Evolutionary conservation across 2,888 invertebrate genomes (phyloP).

Genomic region (Eledona agricola): DNA sequence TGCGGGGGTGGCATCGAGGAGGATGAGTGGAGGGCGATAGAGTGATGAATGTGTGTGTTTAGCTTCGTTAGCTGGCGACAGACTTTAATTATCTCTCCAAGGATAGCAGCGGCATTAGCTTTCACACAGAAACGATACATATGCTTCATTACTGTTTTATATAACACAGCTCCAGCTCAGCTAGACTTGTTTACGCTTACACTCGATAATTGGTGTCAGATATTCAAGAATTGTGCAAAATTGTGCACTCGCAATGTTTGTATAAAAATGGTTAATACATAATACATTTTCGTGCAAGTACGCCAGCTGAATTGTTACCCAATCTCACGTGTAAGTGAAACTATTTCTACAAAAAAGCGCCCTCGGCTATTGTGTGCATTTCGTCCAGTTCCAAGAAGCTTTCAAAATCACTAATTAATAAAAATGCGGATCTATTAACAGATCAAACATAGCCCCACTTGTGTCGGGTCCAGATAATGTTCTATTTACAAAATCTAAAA

Average conservation of each 20-base stretch:
- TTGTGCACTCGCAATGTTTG: too few species aligned
- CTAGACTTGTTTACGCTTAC: conserved; percentile 42
- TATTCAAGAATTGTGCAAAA: too few species aligned
- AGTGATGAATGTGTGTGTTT: conserved; percentile 59
- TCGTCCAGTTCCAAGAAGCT: conserved; percentile 33
- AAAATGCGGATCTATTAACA: conserved; percentile 28
- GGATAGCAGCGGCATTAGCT: conserved; percentile 55
- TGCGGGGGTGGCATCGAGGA: conserved; percentile 38
- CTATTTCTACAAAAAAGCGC: too few species aligned
- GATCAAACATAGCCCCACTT: conserved; percentile 24
- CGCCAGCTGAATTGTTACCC: too few species aligned
- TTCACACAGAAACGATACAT: conserved; percentile 40
- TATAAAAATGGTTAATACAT: too few species aligned
- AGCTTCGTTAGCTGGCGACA: conserved; percentile 61
- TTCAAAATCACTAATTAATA: conserved; percentile 27
- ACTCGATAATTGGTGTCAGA: conserved; percentile 41
- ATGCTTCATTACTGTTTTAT: conserved; percentile 53
- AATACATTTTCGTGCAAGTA: too few species aligned
- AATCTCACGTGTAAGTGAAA: too few species aligned
- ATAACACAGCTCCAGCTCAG: conserved; percentile 44
- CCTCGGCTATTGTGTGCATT: too few species aligned
- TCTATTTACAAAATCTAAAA: conserved; percentile 52
- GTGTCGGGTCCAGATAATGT: conserved; percentile 7
- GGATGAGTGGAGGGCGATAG: conserved; percentile 37
- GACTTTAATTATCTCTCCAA: conserved; percentile 62